Base-by-base conservation (phyloP, 1,140 invertebrate genomes). In the Eumeta japonica region DNA sequence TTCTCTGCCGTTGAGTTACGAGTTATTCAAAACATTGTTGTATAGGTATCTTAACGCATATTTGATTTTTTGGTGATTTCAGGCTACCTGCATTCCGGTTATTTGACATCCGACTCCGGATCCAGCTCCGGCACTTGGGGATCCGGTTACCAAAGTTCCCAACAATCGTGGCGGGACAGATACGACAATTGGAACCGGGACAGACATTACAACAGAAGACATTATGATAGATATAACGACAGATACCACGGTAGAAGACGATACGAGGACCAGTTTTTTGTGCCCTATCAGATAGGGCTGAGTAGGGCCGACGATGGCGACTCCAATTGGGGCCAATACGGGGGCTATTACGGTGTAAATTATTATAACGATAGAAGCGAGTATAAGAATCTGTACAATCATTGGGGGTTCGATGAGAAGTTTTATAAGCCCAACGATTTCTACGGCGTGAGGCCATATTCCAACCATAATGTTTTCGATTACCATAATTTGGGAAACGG, bases 271-370 rank as follows among this genome's bases (percentile, higher is more conserved):
- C 47, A 50, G n/a, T 50, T 54, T 16, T 66, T 45, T 44, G 50
- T 73, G 17, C 68, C 68, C n/a, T 73, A 73, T 48, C 58, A 68
- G 30, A 71, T 73, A 72, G 64, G 67, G 28, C 16, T 63, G 35
- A 55, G 47, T 10, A 55, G 54, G 14, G 54, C 46, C 35, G 50
- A 55, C 10, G 58, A 64, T 3, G 58, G 61, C 14, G 31, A 57
- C 10, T 55, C 65, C 35, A 54, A 52, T n/a, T 72, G 65, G 62
- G 61, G 67, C 2, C 53, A 68, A 48, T 75, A 75, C 32, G 67
- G 66, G 1, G 68, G 65, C 0, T 43, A 43, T 1, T 75, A 77
- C 24, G 61, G 62, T 2, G 53, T 52, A 19, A 45, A 54, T 14
- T 65, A 68, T 16, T 73, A 74, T 32, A 73, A 71, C 33, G 54